Evolutionary conservation across 2,113 vertebrate species (phyloP), one percentile per base, ranked within the genome.

Genomic region (Asarcornis scutulata): DNA sequence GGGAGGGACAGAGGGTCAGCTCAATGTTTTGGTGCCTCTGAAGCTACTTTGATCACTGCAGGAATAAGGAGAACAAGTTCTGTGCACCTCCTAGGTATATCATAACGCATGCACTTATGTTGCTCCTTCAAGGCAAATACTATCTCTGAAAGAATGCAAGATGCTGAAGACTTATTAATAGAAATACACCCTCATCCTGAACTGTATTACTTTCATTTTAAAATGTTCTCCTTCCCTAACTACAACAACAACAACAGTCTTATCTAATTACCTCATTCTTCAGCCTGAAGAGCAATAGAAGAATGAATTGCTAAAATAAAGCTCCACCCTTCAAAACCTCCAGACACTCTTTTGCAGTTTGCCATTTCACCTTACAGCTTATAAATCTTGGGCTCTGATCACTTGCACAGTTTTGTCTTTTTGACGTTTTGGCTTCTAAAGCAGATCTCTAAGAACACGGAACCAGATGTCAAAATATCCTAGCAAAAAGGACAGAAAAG

Each of bases 311-410:
- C 91, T 86, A 71, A 96, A 93, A 74, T 68, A 91, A 95, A 95
- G 88, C 92, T 89, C 94, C 93, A 94, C 95, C 96, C 88, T 93
- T 93, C 84, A 85, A 92, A 86, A 76, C 66, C 88, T 95, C 93
- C 83, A 96, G 93, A 92, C 13, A 2, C 88, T 64, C 89, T 86
- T 55, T 11, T 86, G 73, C 92, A 72, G 86, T 84, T 74, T 81
- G 88, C 85, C 60, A 66, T 95, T 94, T 95, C 96, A 96, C 95
- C 93, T 95, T 91, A 69, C 93, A 94, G 80, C 74, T 94, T 93
- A 67, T 93, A 95, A 96, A 97, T 95, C 86, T 18, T 59, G 81
- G 59, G 8, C 86, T 91, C 86, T 40, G 68, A 91, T 66, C 88
- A 59, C 72, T 92, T 60, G 8, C 56, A 74, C 31, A 48, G n/a